Base-by-base conservation (phyloP, 2,113 vertebrate genomes). In the Narcine bancroftii region DNA sequence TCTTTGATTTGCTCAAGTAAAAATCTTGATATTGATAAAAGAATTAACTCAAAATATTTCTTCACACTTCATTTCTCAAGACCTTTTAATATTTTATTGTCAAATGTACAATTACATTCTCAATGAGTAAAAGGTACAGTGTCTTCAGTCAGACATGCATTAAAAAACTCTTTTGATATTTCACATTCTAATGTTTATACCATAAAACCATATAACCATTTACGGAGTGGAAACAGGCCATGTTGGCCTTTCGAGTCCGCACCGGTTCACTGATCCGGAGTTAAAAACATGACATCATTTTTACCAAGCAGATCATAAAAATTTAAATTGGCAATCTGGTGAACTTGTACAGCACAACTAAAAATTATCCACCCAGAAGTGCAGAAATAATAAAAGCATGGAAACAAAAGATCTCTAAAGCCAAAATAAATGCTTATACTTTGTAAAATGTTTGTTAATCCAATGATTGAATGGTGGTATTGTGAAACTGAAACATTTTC, bases 291-390 rank as follows among this genome's bases (percentile, higher is more conserved):
- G 9, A 36, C 17, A 87, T 60, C 24, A 47, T 4, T 36, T 13
- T 60, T n/a, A 60, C 53, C 56, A 87, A 87, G 39, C 53, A 87
- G 36, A 33, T 24, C 53, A 63, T 63, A 87, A 87, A 87, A 36
- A n/a, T 63, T 87, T 87, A 39, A 60, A 87, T 6, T 87, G 81
- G 81, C 53, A 87, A 87, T 53, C 81, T 60, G 56, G 81, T 87
- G n/a, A 87, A 47, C 77, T 11, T 10, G 3, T 39, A 5, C 36
- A 5, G 72, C n/a, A 75, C 72, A 69, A 60, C 66, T 21, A 60
- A 60, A 69, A 69, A 21, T 24, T 24, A 69, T 69, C 24, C 66
- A 69, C 17, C 66, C 66, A 87, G 60, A 87, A 36, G 53, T 17
- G 29, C 9, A n/a, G 81, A 47, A 79, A 47, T 39, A 79, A 29